phyloP scores from a whole-genome alignment of 2,888 invertebrate genomes.

The Megamerina dolium region DNA sequence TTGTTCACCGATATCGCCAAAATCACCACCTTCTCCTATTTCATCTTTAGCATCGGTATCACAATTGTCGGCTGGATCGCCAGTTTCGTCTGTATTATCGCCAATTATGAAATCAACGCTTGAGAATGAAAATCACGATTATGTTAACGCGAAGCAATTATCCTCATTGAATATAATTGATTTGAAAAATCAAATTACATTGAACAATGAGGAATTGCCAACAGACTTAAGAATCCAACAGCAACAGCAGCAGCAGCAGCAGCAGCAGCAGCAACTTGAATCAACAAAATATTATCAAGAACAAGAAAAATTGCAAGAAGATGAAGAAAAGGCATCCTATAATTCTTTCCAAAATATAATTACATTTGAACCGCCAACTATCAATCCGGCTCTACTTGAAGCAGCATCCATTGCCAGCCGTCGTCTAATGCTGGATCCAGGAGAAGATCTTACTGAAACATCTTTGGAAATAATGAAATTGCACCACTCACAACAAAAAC shows the following conservation, averaged over 20 bases:
- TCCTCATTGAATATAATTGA: conserved; percentile 6
- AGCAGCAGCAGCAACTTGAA: conserved; percentile 35
- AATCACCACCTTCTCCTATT: conserved; percentile 32
- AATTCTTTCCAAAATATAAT: conserved; percentile 5
- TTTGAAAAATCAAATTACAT: conserved; percentile 5
- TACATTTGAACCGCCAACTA: conserved; percentile 29
- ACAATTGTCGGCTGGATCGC: conserved; percentile 20
- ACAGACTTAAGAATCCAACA: conserved; percentile 38
- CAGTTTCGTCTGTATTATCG: conserved; percentile 23
- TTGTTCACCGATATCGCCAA: conserved; percentile 34
- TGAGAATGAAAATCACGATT: conserved; percentile 42
- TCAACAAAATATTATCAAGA: conserved; percentile 31
- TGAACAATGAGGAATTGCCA: conserved; percentile 33
- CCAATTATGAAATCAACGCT: conserved; percentile 30
- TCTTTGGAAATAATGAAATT: conserved; percentile 37
- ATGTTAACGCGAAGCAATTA: conserved; percentile 38
- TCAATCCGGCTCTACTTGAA: conserved; percentile 48
- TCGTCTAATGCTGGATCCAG: conserved; percentile 16
- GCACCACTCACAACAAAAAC: conserved; percentile 20
- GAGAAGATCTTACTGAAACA: conserved; percentile 33
- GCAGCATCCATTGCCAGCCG: conserved; percentile 46
- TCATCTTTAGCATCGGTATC: conserved; percentile 24
- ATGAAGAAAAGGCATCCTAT: conserved; percentile 5
- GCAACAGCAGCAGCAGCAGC: conserved; percentile 13
- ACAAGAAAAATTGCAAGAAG: conserved; percentile 7